phyloP scores from a whole-genome alignment of 2,888 invertebrate species.

The Latrodectus hesperus region DNA sequence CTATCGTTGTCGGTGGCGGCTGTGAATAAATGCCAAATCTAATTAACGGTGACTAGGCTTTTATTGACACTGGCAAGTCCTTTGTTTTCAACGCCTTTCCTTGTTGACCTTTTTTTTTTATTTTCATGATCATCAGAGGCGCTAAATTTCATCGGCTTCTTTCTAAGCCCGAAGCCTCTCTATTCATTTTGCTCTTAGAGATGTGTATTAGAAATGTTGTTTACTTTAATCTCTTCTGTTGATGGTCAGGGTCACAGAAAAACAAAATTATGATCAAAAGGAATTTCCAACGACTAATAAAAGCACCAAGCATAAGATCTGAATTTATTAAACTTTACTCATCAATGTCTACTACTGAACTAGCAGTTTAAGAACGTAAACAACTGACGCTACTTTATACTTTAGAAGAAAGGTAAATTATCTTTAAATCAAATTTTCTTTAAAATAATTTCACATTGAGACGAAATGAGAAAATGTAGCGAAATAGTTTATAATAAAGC shows the following conservation, averaged over 20 bases:
- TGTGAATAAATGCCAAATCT: conserved; percentile 50
- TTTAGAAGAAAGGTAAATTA: too few species aligned
- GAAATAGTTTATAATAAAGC: too few species aligned
- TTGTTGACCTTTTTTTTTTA: conserved; percentile 28
- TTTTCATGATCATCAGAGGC: conserved; percentile 14
- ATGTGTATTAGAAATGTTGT: background rate
- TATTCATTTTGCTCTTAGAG: background rate
- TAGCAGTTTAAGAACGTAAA: too few species aligned
- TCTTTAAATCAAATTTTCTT: too few species aligned
- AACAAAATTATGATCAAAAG: background rate
- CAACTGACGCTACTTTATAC: too few species aligned
- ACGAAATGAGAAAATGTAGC: too few species aligned
- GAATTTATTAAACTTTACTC: conserved; percentile 20
- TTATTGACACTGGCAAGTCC: conserved; percentile 54
- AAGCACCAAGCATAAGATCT: background rate
- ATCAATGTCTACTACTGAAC: too few species aligned
- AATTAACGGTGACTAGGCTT: conserved; percentile 32
- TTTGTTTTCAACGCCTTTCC: conserved; percentile 35
- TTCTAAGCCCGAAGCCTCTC: background rate
- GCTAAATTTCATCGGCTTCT: conserved; percentile 43
- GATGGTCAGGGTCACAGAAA: background rate
- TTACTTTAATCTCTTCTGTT: conserved; percentile 4
- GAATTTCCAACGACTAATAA: conserved; percentile 26
- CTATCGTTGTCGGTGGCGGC: conserved; percentile 38
- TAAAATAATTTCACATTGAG: too few species aligned